Percentiles rank a stretch among this genome's conserved stretches.
These are phyloP conservation scores for Phengaris alcon DNA, from an alignment of 2,888 invertebrate species.

Conservation along the genomic window DNA sequence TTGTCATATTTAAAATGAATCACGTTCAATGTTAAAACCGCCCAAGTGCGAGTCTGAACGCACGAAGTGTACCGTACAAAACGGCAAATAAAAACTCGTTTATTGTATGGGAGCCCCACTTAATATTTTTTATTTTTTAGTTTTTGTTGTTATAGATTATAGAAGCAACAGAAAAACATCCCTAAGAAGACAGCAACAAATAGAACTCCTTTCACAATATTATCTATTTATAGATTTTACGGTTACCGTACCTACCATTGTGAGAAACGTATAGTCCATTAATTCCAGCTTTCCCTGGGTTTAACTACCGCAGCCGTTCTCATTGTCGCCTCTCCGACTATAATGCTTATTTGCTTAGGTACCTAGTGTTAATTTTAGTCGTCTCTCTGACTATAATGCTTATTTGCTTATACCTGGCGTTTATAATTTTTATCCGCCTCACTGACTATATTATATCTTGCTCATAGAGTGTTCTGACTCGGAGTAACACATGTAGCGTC, in stretches of 20 bases:
- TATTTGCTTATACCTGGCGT: too few species aligned
- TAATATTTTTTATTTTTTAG: too few species aligned
- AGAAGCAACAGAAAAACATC: too few species aligned
- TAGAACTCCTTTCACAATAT: slow-evolving; percentile 9
- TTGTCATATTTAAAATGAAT: slow-evolving; percentile 4
- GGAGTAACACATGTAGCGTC: too few species aligned
- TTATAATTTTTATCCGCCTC: too few species aligned
- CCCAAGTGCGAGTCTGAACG: too few species aligned
- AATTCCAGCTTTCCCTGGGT: slow-evolving; percentile 18
- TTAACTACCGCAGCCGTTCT: background rate
- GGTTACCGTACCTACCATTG: slow-evolving; percentile 8
- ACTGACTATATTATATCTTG: too few species aligned
- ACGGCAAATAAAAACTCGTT: too few species aligned
- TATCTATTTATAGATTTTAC: background rate
- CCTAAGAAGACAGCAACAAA: background rate
- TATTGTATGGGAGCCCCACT: too few species aligned
- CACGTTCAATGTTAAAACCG: background rate
- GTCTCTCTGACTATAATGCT: background rate
- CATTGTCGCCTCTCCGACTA: slow-evolving; percentile 22
- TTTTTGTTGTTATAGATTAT: too few species aligned
- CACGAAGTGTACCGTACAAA: too few species aligned
- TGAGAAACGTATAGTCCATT: background rate
- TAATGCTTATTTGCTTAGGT: background rate
- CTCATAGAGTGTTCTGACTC: too few species aligned
- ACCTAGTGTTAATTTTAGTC: background rate